Percentiles rank a stretch among this genome's conserved stretches.
Conservation (phyloP, 2,113 vertebrate species). For the Lamprologus callipterus region DNA sequence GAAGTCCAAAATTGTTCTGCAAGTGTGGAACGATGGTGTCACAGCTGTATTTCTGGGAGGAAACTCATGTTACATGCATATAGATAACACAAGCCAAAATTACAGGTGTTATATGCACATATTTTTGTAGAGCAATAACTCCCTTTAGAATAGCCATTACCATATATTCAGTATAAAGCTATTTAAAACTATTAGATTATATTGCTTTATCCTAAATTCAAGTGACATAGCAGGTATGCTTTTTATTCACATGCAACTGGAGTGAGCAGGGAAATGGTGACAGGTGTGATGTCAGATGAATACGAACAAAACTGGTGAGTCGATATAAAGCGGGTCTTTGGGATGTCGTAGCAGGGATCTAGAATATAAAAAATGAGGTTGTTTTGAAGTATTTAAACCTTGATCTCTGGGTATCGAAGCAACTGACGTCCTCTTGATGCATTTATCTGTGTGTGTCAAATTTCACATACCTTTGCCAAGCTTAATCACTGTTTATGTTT, state of each 20-base stretch:
- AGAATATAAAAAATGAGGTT: neutral
- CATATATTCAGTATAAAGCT: neutral
- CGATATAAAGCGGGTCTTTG: neutral
- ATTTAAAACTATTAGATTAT: neutral
- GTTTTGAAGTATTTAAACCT: neutral
- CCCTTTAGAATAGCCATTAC: neutral
- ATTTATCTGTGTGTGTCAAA: neutral
- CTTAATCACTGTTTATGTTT: neutral
- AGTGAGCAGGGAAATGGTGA: neutral
- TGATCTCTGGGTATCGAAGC: neutral
- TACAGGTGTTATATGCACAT: neutral
- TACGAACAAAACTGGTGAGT: neutral
- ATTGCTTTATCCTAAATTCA: neutral
- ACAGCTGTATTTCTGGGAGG: neutral
- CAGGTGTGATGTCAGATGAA: neutral
- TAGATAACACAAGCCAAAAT: neutral
- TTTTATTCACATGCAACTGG: neutral
- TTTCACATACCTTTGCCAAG: neutral
- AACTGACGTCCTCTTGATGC: neutral
- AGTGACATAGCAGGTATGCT: neutral
- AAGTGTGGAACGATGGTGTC: slow-evolving; percentile 3
- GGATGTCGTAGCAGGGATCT: neutral
- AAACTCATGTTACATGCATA: neutral
- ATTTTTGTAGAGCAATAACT: neutral
- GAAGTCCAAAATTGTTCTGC: neutral